Conservation (phyloP, 2,888 invertebrate species). For the Nebria salina region DNA sequence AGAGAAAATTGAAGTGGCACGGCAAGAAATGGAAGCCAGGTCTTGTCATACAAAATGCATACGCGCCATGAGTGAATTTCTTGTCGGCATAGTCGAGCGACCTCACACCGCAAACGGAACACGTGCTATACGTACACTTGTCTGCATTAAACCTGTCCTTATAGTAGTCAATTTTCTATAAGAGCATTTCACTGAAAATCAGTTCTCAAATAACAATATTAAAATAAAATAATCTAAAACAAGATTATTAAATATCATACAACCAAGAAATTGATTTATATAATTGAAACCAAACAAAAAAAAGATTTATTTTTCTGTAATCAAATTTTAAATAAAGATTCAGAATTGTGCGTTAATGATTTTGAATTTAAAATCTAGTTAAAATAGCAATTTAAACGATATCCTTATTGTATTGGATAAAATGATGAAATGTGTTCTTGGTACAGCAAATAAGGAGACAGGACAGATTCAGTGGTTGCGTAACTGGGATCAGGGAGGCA, state of each 20-base stretch:
- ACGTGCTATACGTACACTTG: neutral
- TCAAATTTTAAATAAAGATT: too few relatives aligned
- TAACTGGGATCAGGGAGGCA: conserved; percentile 7
- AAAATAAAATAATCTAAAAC: too few relatives aligned
- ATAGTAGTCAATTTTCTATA: neutral
- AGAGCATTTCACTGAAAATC: neutral
- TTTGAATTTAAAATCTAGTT: too few relatives aligned
- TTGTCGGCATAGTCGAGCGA: conserved; percentile 45
- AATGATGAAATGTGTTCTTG: conserved; percentile 5
- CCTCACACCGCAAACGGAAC: neutral
- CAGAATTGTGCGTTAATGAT: too few relatives aligned
- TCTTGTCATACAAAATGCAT: conserved; percentile 61
- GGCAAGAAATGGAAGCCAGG: conserved; percentile 48
- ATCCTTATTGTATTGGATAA: neutral
- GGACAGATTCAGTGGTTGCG: neutral
- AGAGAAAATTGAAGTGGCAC: conserved; percentile 55
- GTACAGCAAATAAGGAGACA: conserved; percentile 6
- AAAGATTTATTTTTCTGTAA: too few relatives aligned
- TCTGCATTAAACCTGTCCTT: neutral
- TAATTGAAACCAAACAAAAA: too few relatives aligned
- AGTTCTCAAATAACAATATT: too few relatives aligned
- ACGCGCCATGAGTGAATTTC: conserved; percentile 59
- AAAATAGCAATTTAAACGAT: too few relatives aligned
- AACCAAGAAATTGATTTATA: too few relatives aligned
- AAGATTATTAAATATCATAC: too few relatives aligned